These are phyloP conservation scores for Hypanus sabinus DNA, from an alignment of 2,113 vertebrate genomes.

Conservation along the genomic window DNA sequence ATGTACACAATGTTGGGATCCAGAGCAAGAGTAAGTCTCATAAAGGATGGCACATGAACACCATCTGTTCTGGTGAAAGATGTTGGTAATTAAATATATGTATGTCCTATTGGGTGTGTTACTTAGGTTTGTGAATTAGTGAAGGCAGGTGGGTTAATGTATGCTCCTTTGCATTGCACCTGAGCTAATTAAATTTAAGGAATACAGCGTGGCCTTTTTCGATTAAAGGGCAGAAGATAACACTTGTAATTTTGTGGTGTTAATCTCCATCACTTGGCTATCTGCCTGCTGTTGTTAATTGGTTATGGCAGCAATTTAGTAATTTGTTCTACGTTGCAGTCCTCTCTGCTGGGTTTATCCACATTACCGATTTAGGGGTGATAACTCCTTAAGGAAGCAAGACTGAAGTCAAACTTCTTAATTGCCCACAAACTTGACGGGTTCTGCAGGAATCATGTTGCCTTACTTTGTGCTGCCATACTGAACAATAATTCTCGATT, in stretches of 20 bases:
- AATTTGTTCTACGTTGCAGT: background rate
- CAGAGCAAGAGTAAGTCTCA: background rate
- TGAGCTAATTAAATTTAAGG: background rate
- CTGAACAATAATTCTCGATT: background rate
- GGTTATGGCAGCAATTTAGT: background rate
- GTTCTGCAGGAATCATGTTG: background rate
- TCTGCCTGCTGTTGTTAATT: background rate
- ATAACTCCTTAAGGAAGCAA: slow-evolving; percentile 15
- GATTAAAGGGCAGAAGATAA: background rate
- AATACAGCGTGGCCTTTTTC: background rate
- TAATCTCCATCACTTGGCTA: background rate
- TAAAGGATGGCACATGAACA: background rate
- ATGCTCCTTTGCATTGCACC: background rate
- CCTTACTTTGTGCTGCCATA: background rate
- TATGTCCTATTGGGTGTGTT: background rate
- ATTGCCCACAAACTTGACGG: background rate
- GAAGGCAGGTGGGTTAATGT: background rate
- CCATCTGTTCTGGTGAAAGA: background rate
- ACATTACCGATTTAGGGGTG: background rate
- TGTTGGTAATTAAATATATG: background rate
- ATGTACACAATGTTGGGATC: background rate
- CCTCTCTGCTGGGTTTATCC: slow-evolving; percentile 14
- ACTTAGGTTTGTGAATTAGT: background rate
- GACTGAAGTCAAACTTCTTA: background rate
- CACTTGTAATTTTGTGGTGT: background rate